Evolutionary conservation across 1,140 invertebrate species (phyloP).

Genomic region (Drosophila equinoxialis): DNA sequence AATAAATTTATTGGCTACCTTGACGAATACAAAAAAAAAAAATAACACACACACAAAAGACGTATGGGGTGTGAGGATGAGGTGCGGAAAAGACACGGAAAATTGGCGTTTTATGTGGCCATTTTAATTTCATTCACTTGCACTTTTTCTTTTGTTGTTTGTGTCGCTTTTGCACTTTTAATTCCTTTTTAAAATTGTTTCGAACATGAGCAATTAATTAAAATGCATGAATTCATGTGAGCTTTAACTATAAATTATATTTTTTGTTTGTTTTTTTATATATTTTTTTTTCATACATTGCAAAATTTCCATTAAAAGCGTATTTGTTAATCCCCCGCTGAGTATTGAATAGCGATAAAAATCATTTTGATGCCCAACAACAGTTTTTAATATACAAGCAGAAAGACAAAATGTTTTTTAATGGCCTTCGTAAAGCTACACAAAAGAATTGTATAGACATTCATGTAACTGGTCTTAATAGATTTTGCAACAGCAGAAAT

Average conservation of each 20-base stretch:
- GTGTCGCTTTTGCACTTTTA: conserved; percentile 12
- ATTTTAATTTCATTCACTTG: conserved; percentile 29
- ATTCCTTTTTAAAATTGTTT: conserved; percentile 29
- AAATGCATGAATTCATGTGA: conserved; percentile 28
- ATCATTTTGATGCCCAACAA: neutral
- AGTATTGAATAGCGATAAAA: conserved; percentile 1
- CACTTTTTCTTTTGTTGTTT: no score
- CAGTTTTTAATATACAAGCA: neutral
- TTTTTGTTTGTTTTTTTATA: conserved; percentile 1
- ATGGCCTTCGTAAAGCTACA: neutral
- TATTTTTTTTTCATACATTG: neutral
- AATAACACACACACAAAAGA: neutral
- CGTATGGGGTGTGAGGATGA: no score
- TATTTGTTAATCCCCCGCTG: conserved; percentile 1
- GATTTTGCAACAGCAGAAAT: no score
- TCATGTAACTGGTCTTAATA: no score
- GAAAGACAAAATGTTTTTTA: neutral
- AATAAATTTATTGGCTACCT: conserved; percentile 71
- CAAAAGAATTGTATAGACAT: no score
- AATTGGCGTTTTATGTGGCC: conserved; percentile 5
- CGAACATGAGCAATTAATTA: conserved; percentile 41
- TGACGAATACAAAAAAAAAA: conserved; percentile 59
- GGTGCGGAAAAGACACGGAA: conserved; percentile 1
- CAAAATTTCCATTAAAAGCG: neutral
- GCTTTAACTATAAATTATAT: conserved; percentile 39